These are phyloP conservation scores for Echiichthys vipera DNA, from an alignment of 2,797 vertebrate genomes.

Conservation along the genomic window DNA sequence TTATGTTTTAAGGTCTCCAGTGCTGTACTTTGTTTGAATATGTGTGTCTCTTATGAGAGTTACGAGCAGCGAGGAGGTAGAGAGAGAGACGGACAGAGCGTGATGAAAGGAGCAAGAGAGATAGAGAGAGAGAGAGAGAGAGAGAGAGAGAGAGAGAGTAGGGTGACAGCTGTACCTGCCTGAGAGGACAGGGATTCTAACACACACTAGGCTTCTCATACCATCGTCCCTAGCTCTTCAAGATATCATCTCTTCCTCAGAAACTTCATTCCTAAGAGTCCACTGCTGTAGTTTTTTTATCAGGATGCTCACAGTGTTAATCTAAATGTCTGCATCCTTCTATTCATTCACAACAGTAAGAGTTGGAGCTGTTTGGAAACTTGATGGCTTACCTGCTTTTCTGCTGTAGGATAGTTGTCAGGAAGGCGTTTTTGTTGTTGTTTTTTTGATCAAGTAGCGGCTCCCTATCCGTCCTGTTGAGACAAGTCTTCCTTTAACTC, in stretches of 20 bases:
- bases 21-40: slow-evolving; percentile 44
- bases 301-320: slow-evolving; percentile 19
- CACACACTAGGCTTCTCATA: slow-evolving; percentile 31
- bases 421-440: not conserved
- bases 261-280: not conserved
- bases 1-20: slow-evolving; percentile 4
- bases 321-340: slow-evolving; percentile 11
- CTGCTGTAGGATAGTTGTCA: not conserved
- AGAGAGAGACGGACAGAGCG: not conserved
- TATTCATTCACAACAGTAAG: not conserved
- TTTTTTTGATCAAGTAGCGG: slow-evolving; percentile 18
- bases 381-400: slow-evolving; percentile 60
- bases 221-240: not conserved
- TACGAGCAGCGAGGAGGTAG: slow-evolving; percentile 28
- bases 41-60: slow-evolving; percentile 43
- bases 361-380: not conserved
- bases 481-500: slow-evolving; percentile 26
- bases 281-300: not conserved
- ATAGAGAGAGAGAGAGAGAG: slow-evolving; percentile 5
- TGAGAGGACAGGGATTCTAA: slow-evolving; percentile 21
- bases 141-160: not conserved
- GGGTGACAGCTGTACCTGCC: slow-evolving; percentile 33
- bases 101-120: not conserved
- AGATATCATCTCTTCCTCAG: slow-evolving; percentile 7
- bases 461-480: slow-evolving; percentile 16